A percentile compares a stretch with the other conserved stretches of the same genome.
Conservation (phyloP, 2,888 invertebrate species). For the Eulithis prunata region DNA sequence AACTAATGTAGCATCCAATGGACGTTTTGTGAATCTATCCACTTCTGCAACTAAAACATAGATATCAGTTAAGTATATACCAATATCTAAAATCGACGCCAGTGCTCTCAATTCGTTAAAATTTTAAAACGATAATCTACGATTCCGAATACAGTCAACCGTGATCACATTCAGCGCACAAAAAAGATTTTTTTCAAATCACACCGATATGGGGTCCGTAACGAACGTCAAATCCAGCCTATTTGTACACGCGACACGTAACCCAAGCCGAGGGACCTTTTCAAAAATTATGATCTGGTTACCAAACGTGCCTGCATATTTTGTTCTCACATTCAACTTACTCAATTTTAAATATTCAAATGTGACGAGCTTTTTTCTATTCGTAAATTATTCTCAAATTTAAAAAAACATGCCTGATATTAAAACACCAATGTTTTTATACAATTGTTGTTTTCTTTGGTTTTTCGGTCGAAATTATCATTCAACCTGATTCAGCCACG, state of each 20-base stretch:
- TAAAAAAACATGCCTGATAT: too few relatives aligned
- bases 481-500: too few relatives aligned
- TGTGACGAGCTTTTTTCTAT: slow-evolving; percentile 57
- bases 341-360: slow-evolving; percentile 68
- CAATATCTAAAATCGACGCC: too few relatives aligned
- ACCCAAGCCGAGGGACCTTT: slow-evolving; percentile 59
- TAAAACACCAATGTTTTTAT: too few relatives aligned
- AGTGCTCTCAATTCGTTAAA: slow-evolving; percentile 5
- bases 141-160: slow-evolving; percentile 16
- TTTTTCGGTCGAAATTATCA: too few relatives aligned
- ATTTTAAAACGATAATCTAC: slow-evolving; percentile 14
- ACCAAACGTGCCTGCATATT: slow-evolving; percentile 47
- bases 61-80: too few relatives aligned
- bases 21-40: too few relatives aligned
- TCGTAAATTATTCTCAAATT: too few relatives aligned
- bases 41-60: too few relatives aligned
- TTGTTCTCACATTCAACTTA: slow-evolving; percentile 56
- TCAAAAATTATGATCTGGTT: slow-evolving; percentile 62
- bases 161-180: slow-evolving; percentile 16
- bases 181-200: slow-evolving; percentile 27
- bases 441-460: too few relatives aligned
- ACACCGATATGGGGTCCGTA: slow-evolving; percentile 23
- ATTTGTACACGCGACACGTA: slow-evolving; percentile 55
- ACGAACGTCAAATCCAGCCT: slow-evolving; percentile 32
- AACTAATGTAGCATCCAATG: too few relatives aligned